Evolutionary conservation across 2,113 vertebrate genomes (phyloP).

Genomic region (Charadrius vociferus): DNA sequence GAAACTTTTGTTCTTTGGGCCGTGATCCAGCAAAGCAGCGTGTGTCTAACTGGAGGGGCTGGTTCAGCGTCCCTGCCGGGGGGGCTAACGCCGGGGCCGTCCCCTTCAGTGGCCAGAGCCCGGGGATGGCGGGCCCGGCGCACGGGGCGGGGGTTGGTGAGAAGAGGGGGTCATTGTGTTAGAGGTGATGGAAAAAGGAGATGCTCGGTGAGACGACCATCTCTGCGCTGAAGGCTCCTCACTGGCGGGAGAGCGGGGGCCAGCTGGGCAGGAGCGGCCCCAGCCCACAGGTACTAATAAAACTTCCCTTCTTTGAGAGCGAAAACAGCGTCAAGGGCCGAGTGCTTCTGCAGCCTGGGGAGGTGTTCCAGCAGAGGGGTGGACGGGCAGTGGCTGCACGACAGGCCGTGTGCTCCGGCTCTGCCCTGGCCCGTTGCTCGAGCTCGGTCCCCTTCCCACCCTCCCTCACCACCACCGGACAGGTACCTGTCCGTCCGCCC

Average conservation of each 20-base stretch:
- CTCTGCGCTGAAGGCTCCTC: fast-evolving
- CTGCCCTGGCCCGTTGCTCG: fast-evolving
- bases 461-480: fast-evolving
- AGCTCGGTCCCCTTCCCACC: not conserved
- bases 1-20: not conserved
- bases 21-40: fast-evolving
- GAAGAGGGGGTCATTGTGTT: fast-evolving
- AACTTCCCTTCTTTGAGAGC: not conserved
- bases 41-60: not conserved
- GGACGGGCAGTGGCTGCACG: not conserved
- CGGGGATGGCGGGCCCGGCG: fast-evolving
- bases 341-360: not conserved
- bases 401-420: fast-evolving
- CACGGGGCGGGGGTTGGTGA: fast-evolving
- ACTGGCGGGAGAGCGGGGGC: not conserved
- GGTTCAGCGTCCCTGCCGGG: fast-evolving
- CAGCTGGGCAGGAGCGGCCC: not conserved
- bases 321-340: fast-evolving
- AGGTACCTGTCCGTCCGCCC: not conserved
- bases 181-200: not conserved
- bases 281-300: fast-evolving
- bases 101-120: fast-evolving
- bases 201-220: no score
- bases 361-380: not conserved
- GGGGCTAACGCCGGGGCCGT: not conserved